Evolutionary conservation across 2,113 vertebrate genomes (phyloP), one percentile per base, ranked within the genome.

Genomic region (Zosterops japonicus): DNA sequence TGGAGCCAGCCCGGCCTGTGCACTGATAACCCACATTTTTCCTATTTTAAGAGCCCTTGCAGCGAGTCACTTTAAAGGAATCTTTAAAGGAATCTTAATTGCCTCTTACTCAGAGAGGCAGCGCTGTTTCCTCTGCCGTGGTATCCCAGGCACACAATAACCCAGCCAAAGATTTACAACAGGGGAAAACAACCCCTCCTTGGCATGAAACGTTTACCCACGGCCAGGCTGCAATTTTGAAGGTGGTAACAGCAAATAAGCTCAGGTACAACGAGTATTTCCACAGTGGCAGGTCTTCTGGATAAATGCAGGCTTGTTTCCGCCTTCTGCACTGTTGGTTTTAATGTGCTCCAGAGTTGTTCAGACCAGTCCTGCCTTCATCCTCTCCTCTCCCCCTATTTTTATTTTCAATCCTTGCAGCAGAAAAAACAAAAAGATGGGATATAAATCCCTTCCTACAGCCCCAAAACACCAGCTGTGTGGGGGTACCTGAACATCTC

Each of bases 11-110:
- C 44, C 7, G 1, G 61, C 27, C 79, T 2, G 2, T 39, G 50
- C 50, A 2, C 61, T 13, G 2, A 22, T n/a, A 29, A 29, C 21
- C 57, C 31, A 10, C 61, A 10, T 41, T 57, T 20, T 41, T 33
- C 52, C 47, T 49, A 6, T 57, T 70, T 82, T n/a, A 75, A 88
- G 56, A 70, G 56, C 80, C 65, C 59, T 49, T 39, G 39, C 39
- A 39, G 1, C 25, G 0, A 90, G 94, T 87, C 92, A 94, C 69
- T 78, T 85, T 5, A 61, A 86, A 91, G 87, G 87, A 74, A 91
- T 89, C 84, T 94, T 64, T 4, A 41, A 83, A 93, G 80, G 87
- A 78, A 91, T 89, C 81, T 91, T 69, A 91, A 91, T 91, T 61
- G n/a, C 35, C 60, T 65, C 65, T 82, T 82, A 64, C 35, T 14